Evolutionary conservation across 2,797 vertebrate species (phyloP).

Genomic region (Anisognathus igniventris): DNA sequence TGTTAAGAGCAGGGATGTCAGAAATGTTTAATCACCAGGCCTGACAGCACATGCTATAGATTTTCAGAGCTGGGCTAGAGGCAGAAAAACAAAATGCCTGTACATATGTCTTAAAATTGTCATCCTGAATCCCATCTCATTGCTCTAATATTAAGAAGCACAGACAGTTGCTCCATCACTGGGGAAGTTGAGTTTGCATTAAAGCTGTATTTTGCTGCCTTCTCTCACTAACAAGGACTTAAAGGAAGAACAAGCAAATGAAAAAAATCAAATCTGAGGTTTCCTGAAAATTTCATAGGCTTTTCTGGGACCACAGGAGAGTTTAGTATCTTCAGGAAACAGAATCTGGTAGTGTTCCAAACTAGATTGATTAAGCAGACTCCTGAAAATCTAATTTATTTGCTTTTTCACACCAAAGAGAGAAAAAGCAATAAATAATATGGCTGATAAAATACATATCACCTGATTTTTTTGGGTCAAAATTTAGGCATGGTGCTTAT

Average conservation of each 20-base stretch:
- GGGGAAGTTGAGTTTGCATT: background rate
- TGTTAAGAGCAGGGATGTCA: constrained; percentile 34
- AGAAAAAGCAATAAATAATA: background rate
- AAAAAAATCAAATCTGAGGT: background rate
- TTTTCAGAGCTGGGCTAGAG: constrained; percentile 23
- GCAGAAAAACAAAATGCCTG: constrained; percentile 30
- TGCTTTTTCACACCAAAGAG: background rate
- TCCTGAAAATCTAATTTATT: background rate
- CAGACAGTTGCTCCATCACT: background rate
- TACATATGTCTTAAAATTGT: constrained; percentile 41
- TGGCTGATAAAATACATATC: background rate
- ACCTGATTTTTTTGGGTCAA: background rate
- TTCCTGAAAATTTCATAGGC: background rate
- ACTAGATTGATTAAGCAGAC: background rate
- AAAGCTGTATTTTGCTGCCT: background rate
- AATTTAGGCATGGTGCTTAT: background rate
- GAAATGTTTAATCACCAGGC: constrained; percentile 32
- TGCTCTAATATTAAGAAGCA: constrained; percentile 9
- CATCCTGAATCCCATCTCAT: background rate
- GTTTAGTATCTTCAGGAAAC: background rate
- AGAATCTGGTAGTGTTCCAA: background rate
- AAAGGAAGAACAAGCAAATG: background rate
- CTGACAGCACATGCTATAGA: constrained; percentile 26
- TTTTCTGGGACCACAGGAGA: background rate
- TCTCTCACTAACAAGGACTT: background rate